Percentiles rank a stretch among this genome's conserved stretches.
These are phyloP conservation scores for Oligia latruncula DNA, from an alignment of 2,888 invertebrate genomes.

Conservation along the genomic window DNA sequence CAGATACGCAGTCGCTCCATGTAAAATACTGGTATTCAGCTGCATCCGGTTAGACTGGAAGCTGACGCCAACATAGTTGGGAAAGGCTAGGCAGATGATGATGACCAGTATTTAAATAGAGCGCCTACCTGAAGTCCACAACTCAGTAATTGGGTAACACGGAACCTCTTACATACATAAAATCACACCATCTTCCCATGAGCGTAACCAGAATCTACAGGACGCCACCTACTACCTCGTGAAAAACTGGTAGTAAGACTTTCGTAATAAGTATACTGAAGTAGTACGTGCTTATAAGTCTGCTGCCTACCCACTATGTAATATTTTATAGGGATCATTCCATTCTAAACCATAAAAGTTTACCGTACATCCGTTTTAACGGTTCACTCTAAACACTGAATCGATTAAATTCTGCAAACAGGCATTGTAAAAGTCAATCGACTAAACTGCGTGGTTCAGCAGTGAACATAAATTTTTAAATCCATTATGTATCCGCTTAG, in stretches of 20 bases:
- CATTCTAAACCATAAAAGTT: slow-evolving; percentile 1
- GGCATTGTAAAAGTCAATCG: slow-evolving; percentile 45
- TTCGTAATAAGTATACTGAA: background rate
- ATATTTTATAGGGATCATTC: background rate
- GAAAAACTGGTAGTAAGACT: background rate
- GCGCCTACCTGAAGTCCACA: background rate
- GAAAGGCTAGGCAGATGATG: no score
- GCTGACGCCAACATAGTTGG: no score
- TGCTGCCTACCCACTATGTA: background rate
- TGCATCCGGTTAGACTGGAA: no score
- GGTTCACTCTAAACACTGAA: slow-evolving; percentile 8
- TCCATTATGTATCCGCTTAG: slow-evolving; percentile 25
- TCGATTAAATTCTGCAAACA: slow-evolving; percentile 16
- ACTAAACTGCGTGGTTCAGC: slow-evolving; percentile 12
- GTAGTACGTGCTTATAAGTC: background rate
- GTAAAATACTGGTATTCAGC: no score
- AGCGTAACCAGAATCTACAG: background rate
- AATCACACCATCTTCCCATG: no score
- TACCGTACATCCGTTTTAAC: background rate
- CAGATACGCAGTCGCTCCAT: no score
- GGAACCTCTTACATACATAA: no score
- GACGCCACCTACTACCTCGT: background rate
- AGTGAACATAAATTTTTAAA: slow-evolving; percentile 32
- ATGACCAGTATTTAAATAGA: no score
- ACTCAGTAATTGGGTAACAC: background rate